phyloP scores from a whole-genome alignment of 2,113 vertebrate genomes.

The Athene noctua region DNA sequence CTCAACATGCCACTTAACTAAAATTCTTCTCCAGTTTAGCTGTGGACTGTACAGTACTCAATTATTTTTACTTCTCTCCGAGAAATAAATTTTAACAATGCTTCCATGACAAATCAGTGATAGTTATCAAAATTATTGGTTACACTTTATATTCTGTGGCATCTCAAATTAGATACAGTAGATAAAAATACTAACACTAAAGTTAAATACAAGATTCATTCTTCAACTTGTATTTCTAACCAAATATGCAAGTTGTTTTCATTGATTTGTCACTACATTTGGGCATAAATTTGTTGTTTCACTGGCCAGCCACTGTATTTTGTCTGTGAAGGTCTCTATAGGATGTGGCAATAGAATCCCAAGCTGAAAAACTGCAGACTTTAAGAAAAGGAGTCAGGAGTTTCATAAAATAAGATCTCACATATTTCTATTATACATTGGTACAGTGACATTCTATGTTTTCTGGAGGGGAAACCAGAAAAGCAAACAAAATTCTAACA shows the following conservation, averaged over 20 bases:
- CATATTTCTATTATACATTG: neutral
- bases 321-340: neutral
- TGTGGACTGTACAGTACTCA: neutral
- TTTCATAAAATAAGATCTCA: neutral
- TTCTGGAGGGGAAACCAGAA: rapidly evolving
- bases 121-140: neutral
- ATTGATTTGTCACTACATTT: neutral
- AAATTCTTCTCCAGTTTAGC: neutral
- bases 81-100: neutral
- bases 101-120: neutral
- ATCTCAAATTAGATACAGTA: neutral
- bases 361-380: neutral
- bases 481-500: neutral
- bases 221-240: neutral
- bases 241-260: neutral
- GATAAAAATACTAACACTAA: neutral
- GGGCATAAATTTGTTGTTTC: neutral
- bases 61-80: neutral
- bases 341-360: neutral
- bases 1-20: neutral
- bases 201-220: neutral
- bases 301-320: neutral
- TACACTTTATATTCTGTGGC: neutral
- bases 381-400: neutral
- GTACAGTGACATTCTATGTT: neutral